Conservation (phyloP, 2,797 vertebrate species). For the Spizella passerina region DNA sequence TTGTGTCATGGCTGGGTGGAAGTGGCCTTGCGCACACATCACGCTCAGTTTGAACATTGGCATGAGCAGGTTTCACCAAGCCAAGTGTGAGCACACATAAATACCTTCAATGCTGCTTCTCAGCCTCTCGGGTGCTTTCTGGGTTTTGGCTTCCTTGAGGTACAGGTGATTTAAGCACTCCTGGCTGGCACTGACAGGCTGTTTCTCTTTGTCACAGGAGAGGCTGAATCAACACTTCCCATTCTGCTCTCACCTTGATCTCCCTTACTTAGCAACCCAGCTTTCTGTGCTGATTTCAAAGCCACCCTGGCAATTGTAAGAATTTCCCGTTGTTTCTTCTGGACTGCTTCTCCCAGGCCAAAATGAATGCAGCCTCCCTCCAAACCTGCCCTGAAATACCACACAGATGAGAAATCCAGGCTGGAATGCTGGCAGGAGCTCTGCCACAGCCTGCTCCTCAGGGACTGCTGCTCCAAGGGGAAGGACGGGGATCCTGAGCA, state of each 20-base stretch:
- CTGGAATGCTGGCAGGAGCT: not conserved
- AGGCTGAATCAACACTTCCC: constrained; percentile 5
- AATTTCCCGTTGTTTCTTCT: not conserved
- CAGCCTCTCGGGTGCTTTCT: not conserved
- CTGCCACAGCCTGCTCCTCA: not conserved
- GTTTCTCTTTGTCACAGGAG: constrained; percentile 12
- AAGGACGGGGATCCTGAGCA: not conserved
- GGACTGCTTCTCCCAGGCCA: not conserved
- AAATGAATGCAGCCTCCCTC: not conserved
- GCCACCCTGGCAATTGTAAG: rapidly evolving
- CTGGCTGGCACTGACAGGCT: not conserved
- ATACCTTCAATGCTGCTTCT: not conserved
- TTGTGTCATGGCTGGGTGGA: rapidly evolving
- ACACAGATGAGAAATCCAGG: rapidly evolving
- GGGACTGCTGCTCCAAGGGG: not conserved
- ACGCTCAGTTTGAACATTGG: rapidly evolving
- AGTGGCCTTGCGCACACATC: not conserved
- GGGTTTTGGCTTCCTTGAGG: not conserved
- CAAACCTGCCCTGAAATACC: not conserved
- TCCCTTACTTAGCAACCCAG: not conserved
- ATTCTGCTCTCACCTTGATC: not conserved
- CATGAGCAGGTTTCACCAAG: not conserved
- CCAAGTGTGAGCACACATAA: not conserved
- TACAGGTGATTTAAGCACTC: not conserved
- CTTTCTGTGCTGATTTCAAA: not conserved